Conservation (phyloP, 2,797 vertebrate genomes). For the Cryptoprocta ferox region DNA sequence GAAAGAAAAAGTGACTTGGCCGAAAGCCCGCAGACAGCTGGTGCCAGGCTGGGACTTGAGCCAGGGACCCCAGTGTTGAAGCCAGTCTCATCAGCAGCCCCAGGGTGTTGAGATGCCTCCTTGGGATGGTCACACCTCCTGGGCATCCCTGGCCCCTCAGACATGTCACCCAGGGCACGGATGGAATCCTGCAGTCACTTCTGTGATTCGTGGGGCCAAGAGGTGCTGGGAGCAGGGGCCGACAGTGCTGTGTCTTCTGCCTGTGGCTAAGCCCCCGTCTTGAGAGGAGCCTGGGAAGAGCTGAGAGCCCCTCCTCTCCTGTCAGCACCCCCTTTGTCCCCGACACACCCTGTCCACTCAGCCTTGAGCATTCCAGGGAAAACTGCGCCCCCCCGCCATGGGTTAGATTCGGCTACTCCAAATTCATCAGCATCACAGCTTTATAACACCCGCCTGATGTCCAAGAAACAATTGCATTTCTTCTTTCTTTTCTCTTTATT, state of each 20-base stretch:
- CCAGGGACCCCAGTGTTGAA: neutral
- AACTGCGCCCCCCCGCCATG: neutral
- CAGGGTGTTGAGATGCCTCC: neutral
- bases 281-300: neutral
- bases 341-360: neutral
- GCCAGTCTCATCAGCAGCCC: neutral
- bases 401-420: neutral
- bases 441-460: neutral
- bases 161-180: neutral
- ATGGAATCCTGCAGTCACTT: neutral
- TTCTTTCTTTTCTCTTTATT: constrained; percentile 63
- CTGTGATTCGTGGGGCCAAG: neutral
- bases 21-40: neutral
- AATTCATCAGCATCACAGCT: neutral
- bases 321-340: neutral
- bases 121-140: neutral
- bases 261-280: neutral
- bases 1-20: neutral
- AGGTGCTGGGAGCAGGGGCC: neutral
- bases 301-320: neutral
- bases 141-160: neutral
- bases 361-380: neutral
- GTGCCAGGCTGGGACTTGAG: neutral
- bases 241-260: neutral
- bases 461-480: neutral